Evolutionary conservation across 2,797 vertebrate species (phyloP), one percentile per base, ranked within the genome.

Genomic region (Scarus forsteni): DNA sequence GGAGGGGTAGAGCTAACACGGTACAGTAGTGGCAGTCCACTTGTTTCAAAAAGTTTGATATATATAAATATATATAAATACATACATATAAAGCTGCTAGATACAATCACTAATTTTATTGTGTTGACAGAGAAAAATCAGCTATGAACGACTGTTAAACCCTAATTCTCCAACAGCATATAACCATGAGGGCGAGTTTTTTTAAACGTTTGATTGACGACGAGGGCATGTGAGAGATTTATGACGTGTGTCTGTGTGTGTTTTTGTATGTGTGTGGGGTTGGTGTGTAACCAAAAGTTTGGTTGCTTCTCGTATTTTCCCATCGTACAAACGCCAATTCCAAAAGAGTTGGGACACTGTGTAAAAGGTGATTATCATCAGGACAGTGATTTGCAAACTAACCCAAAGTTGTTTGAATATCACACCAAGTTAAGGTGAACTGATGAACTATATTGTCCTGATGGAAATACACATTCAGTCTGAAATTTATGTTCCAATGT

Each of bases 101-200:
- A 95, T 94, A 95, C 95, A 95, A 95, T 95, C 95, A 94, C 94
- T 95, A 94, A 95, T 94, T 93, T 93, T 93, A 91, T 93, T 90
- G 86, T 90, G 75, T 93, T 90, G 86, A 92, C 88, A 90, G 91
- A 92, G 86, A 89, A 93, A 39, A 92, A 91, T 94, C 90, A 92
- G 90, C 91, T 92, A 89, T 90, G 90, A 89, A 92, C 79, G 94
- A 95, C 93, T 95, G 94, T 95, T 95, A 94, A 94, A 92, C 85
- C 83, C 77, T 90, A 87, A 91, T 86, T 93, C 83, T 91, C 81
- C 83, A 84, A 90, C 90, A 87, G 85, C 85, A 85, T 89, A 80
- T 86, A 85, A 88, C 86, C 77, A 80, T 50, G 64, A 73, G 70
- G 43, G 73, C 75, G 77, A 79, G 79, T 85, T 85, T 85, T 85